Evolutionary conservation across 2,888 invertebrate genomes (phyloP).

Genomic region (Andricus quercusramuli): DNA sequence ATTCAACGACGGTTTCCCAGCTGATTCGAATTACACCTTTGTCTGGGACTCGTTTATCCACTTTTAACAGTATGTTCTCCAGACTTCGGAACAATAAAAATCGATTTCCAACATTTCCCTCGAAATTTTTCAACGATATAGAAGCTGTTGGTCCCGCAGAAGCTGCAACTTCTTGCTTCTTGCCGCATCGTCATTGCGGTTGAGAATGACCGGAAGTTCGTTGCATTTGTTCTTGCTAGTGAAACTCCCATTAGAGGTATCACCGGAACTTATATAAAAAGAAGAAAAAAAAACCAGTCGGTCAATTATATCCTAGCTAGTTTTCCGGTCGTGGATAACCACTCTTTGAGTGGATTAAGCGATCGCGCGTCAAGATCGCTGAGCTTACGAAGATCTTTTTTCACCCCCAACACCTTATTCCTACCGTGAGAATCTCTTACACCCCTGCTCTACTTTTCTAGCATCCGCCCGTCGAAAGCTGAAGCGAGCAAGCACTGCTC

Average conservation of each 20-base stretch:
- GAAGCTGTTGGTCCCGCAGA: neutral
- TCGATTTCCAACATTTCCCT: neutral
- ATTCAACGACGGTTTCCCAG: neutral
- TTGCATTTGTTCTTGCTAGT: neutral
- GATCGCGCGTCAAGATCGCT: conserved; percentile 53
- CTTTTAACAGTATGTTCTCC: neutral
- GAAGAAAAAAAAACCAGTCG: neutral
- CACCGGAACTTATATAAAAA: neutral
- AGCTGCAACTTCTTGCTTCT: neutral
- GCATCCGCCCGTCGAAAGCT: conserved; percentile 51
- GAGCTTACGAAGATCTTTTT: conserved; percentile 41
- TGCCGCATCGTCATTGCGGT: neutral
- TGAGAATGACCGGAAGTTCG: neutral
- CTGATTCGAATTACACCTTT: neutral
- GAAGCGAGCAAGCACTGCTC: conserved; percentile 58
- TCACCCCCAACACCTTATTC: neutral
- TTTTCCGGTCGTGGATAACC: conserved; percentile 55
- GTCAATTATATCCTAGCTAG: conserved; percentile 38
- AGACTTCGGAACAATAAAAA: neutral
- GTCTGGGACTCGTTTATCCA: neutral
- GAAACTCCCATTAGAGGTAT: neutral
- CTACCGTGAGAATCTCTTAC: conserved; percentile 25
- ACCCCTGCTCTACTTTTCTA: conserved; percentile 36
- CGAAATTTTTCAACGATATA: neutral
- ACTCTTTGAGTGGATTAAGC: conserved; percentile 61